phyloP scores from a whole-genome alignment of 2,888 invertebrate genomes.

The Agrenia bidenticulata region DNA sequence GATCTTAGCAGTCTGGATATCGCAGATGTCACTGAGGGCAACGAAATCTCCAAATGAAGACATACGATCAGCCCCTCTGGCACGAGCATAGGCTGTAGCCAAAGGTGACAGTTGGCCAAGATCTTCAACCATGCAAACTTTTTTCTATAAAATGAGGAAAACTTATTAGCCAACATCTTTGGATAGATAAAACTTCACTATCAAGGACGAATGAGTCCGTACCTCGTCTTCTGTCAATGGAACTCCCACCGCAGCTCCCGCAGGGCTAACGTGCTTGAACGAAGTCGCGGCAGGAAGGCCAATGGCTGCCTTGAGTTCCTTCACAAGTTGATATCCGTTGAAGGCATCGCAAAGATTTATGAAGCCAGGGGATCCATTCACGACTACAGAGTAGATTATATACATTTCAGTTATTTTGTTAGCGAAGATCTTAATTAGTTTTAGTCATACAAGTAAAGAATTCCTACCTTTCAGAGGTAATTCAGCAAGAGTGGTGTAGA shows the following conservation, averaged over 20 bases:
- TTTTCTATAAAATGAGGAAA: slow-evolving; percentile 70
- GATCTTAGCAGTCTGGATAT: slow-evolving; percentile 84
- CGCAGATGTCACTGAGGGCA: slow-evolving; percentile 88
- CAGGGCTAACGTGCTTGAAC: slow-evolving; percentile 98
- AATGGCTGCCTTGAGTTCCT: slow-evolving; percentile 77
- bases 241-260: slow-evolving; percentile 89
- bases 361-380: slow-evolving; percentile 95
- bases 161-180: background rate
- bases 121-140: slow-evolving; percentile 92
- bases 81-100: slow-evolving; percentile 90
- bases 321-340: slow-evolving; percentile 95
- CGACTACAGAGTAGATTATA: slow-evolving; percentile 59
- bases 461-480: slow-evolving; percentile 71
- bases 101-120: slow-evolving; percentile 73
- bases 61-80: slow-evolving; percentile 97
- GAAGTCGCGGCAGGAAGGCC: slow-evolving; percentile 89
- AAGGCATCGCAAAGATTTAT: slow-evolving; percentile 97
- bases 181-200: slow-evolving; percentile 2
- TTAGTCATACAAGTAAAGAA: background rate
- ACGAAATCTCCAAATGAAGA: slow-evolving; percentile 98
- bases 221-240: slow-evolving; percentile 72
- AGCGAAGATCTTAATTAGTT: background rate
- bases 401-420: background rate
- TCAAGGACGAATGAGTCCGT: slow-evolving; percentile 24
- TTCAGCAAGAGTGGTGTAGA: slow-evolving; percentile 75